These are phyloP conservation scores for Accipiter virgatus DNA, from an alignment of 2,113 vertebrate genomes.

Conservation along the genomic window DNA sequence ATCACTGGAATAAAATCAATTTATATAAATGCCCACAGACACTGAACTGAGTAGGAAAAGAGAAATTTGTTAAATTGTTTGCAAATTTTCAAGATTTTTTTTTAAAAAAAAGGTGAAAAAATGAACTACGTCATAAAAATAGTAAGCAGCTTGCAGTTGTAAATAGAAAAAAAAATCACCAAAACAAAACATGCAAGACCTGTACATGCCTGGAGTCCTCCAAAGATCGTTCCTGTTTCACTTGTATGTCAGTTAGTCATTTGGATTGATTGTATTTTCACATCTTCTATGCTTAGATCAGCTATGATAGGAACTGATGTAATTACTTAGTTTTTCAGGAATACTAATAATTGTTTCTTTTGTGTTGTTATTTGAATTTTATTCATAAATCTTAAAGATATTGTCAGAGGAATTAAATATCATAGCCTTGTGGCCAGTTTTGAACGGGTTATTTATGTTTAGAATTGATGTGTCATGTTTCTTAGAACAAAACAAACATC, in stretches of 20 bases:
- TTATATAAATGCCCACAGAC: background rate
- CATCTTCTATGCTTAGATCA: background rate
- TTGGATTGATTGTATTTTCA: background rate
- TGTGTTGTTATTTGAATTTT: background rate
- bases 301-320: background rate
- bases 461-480: background rate
- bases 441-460: background rate
- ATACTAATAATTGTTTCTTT: background rate
- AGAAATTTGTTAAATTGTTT: background rate
- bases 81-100: background rate
- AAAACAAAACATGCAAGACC: background rate
- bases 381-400: background rate
- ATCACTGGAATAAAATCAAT: background rate
- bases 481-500: background rate
- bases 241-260: background rate
- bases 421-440: background rate
- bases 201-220: background rate
- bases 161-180: background rate
- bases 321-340: background rate
- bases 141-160: background rate
- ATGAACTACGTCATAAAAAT: background rate
- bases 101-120: background rate
- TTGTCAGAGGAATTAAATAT: background rate
- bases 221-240: background rate
- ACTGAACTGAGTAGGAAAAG: background rate